Conservation (phyloP, 1,140 invertebrate genomes). For the Oedothorax gibbosus region DNA sequence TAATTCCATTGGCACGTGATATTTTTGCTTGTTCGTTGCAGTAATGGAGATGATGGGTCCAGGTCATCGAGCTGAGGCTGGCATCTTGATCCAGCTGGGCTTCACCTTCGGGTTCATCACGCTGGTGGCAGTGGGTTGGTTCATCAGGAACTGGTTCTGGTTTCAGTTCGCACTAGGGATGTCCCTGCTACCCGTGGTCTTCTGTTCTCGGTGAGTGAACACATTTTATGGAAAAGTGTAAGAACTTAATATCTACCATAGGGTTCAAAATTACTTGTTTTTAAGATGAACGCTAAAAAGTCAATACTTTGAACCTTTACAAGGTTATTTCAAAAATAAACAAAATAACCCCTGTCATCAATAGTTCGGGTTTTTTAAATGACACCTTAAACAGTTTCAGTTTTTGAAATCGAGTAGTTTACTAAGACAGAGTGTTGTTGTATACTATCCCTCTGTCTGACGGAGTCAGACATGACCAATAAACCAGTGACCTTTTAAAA, state of each 20-base stretch:
- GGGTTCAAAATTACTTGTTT: neutral
- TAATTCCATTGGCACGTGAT: neutral
- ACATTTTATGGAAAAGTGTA: neutral
- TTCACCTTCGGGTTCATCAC: slow-evolving; percentile 82
- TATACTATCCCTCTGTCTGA: too few relatives aligned
- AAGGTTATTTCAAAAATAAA: too few relatives aligned
- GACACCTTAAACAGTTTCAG: too few relatives aligned
- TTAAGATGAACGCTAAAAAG: neutral
- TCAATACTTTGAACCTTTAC: neutral
- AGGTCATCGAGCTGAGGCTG: slow-evolving; percentile 78
- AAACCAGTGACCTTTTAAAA: too few relatives aligned
- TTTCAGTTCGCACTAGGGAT: slow-evolving; percentile 79
- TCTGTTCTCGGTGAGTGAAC: slow-evolving; percentile 20
- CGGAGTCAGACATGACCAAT: too few relatives aligned
- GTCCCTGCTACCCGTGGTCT: neutral
- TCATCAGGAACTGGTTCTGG: slow-evolving; percentile 79
- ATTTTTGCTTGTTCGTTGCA: slow-evolving; percentile 66
- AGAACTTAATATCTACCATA: neutral
- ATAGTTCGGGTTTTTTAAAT: neutral
- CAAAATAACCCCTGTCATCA: neutral
- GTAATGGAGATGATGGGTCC: slow-evolving; percentile 87
- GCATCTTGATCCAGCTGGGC: slow-evolving; percentile 82
- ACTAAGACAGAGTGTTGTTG: too few relatives aligned
- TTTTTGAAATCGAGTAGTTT: too few relatives aligned
- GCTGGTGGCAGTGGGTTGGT: slow-evolving; percentile 78